phyloP scores from a whole-genome alignment of 1,140 invertebrate genomes.

The Pseudomyrmex flavicornis region DNA sequence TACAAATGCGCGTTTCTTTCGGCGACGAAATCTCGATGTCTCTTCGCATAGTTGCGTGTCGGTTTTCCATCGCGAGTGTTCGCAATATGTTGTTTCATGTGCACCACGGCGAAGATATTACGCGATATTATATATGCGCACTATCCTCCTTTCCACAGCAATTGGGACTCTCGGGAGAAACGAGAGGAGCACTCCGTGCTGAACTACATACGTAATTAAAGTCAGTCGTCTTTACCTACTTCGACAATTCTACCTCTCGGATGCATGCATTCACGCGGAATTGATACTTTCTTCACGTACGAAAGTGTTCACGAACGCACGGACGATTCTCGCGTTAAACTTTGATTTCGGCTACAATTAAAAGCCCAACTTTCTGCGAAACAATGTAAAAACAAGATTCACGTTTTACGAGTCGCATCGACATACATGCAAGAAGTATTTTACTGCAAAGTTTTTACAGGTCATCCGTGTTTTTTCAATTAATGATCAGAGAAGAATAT shows the following conservation, averaged over 20 bases:
- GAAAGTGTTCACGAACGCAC: background rate
- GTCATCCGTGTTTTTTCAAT: too few species aligned
- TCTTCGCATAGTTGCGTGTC: background rate
- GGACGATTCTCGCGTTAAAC: background rate
- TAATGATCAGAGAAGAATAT: too few species aligned
- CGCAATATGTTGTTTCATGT: background rate
- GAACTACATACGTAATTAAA: conserved; percentile 38
- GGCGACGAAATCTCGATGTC: conserved; percentile 15
- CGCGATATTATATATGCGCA: conserved; percentile 47
- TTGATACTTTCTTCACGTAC: background rate
- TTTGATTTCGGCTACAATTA: background rate
- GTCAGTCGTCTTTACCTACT: conserved; percentile 1
- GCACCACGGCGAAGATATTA: background rate
- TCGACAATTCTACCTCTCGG: background rate
- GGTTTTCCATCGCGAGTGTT: background rate
- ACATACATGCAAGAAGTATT: too few species aligned
- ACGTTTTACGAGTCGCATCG: too few species aligned
- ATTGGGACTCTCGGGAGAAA: conserved; percentile 18
- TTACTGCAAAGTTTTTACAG: too few species aligned
- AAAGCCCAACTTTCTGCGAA: background rate
- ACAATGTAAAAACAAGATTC: too few species aligned
- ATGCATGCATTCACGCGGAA: background rate
- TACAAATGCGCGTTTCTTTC: conserved; percentile 11
- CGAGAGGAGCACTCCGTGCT: conserved; percentile 9
- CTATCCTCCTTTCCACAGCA: conserved; percentile 48